Conservation (phyloP, 2,888 invertebrate genomes). For the Perithous albicinctus region DNA sequence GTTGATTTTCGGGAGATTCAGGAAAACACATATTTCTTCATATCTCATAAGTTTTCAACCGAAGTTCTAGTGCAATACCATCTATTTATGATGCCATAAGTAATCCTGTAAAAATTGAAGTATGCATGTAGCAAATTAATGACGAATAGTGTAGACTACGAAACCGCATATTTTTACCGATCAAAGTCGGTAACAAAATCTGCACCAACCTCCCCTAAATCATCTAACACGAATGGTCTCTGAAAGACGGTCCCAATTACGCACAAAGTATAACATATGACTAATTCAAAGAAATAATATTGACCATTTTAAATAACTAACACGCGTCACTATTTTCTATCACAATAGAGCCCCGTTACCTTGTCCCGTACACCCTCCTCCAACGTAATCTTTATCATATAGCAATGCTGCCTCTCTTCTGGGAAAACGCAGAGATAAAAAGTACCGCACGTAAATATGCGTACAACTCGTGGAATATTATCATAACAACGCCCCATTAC, state of each 20-base stretch:
- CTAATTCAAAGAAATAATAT: too few species aligned
- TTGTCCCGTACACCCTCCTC: background rate
- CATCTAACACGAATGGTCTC: background rate
- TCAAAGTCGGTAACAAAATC: too few species aligned
- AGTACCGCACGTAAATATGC: background rate
- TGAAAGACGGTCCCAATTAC: background rate
- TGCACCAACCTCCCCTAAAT: too few species aligned
- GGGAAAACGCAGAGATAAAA: slow-evolving; percentile 24
- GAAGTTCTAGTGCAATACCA: too few species aligned
- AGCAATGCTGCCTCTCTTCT: background rate
- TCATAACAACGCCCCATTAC: slow-evolving; percentile 62
- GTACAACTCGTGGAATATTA: slow-evolving; percentile 25
- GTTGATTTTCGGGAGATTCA: too few species aligned
- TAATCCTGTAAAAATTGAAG: too few species aligned
- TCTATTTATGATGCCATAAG: too few species aligned
- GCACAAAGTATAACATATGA: background rate
- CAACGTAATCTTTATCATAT: slow-evolving; percentile 1
- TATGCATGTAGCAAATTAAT: too few species aligned
- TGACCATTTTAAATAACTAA: background rate
- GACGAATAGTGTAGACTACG: too few species aligned
- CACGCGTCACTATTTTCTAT: background rate
- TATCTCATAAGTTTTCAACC: too few species aligned
- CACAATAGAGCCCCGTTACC: background rate
- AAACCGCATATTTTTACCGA: too few species aligned
- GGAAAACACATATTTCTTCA: too few species aligned